Base-by-base conservation (phyloP, 2,888 invertebrate genomes). In the Leistus spinibarbis region DNA sequence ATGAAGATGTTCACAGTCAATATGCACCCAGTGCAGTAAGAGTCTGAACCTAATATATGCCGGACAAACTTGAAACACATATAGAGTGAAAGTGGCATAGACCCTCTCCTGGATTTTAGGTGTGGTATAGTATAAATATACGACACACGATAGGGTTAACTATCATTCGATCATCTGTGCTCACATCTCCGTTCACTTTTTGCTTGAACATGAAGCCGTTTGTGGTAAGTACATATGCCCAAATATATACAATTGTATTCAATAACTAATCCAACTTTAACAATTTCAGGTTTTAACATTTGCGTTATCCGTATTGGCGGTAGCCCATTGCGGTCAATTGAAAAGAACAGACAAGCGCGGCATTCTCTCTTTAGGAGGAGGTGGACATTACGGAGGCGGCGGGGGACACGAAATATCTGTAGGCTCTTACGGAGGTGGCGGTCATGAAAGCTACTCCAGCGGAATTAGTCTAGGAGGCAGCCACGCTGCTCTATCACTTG, bases 231-330 rank as follows among this genome's bases (percentile, higher is more conserved):
- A n/a, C 3, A 67, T 19, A 19, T 60, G n/a, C 17, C 3, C 54
- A 3, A 54, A 54, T 54, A 54, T n/a, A n/a, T n/a, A 5, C 17
- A 54, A 54, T 2, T 54, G 54, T 54, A 17, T 4, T 54, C n/a
- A n/a, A n/a, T n/a, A n/a, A n/a, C n/a, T n/a, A 54, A 54, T 54
- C 17, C n/a, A 16, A 16, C 24, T 40, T 20, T 22, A 78, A 69
- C 72, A 77, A 9, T 80, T 80, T 0, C 79, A 86, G 85, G 79
- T 83, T 70, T 77, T 83, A 67, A 83, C 79, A 54, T 76, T 80
- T 54, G 79, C 79, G 23, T 66, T 81, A 27, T 81, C 82, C 56
- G 79, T 80, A 64, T 70, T 75, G 54, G 69, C 75, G 27, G 54
- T 74, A 22, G 65, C 72, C 16, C 77, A 76, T 71, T 77, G 78